Evolutionary conservation across 2,888 invertebrate species (phyloP).

Genomic region (Himalopsyche anomala): DNA sequence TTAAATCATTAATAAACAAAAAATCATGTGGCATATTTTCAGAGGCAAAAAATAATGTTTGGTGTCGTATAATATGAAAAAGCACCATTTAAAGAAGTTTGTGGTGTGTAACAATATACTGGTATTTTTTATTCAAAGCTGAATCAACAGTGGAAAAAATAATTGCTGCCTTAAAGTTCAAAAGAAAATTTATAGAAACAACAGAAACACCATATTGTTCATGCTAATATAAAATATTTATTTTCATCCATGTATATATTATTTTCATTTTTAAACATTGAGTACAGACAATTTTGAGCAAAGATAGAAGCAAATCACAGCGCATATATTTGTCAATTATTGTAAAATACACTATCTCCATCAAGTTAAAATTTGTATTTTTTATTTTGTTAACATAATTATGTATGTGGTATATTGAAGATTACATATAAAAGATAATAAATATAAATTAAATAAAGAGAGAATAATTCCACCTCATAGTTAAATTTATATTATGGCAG

Average conservation of each 20-base stretch:
- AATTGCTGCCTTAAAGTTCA: too few species aligned
- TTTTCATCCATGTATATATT: background rate
- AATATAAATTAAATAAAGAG: background rate
- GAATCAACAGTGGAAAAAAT: too few species aligned
- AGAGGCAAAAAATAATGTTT: too few species aligned
- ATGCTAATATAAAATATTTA: too few species aligned
- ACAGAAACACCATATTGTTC: too few species aligned
- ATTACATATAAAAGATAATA: background rate
- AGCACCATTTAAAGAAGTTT: too few species aligned
- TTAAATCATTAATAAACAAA: too few species aligned
- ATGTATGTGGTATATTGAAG: background rate
- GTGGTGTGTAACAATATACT: too few species aligned
- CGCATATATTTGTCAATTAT: constrained; percentile 22
- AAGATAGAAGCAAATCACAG: constrained; percentile 25
- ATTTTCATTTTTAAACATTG: background rate
- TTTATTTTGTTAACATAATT: background rate
- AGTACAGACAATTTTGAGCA: constrained; percentile 5
- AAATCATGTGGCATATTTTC: too few species aligned
- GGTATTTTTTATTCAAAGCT: too few species aligned
- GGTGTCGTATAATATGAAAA: too few species aligned
- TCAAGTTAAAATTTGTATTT: constrained; percentile 21
- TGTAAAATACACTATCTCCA: background rate
- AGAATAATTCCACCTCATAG: background rate
- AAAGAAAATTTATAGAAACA: too few species aligned
- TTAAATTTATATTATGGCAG: background rate